Evolutionary conservation across 2,113 vertebrate genomes (phyloP).

Genomic region (Microcebus jonahi): DNA sequence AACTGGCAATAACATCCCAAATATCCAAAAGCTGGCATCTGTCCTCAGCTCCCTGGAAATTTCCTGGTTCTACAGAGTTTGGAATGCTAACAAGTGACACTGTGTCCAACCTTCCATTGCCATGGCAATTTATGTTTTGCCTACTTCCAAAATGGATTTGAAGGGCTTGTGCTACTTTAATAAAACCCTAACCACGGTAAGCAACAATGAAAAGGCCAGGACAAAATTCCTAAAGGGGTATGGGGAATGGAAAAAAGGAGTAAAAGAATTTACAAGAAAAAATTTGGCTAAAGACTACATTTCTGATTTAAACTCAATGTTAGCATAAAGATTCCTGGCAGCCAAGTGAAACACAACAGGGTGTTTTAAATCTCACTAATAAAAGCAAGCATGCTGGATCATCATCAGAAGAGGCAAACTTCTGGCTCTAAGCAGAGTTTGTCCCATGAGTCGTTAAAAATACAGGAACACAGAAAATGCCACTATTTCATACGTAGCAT

Average conservation of each 20-base stretch:
- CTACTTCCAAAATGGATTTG: neutral
- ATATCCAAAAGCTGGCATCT: neutral
- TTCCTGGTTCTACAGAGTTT: neutral
- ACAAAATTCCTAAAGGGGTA: neutral
- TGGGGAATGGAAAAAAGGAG: neutral
- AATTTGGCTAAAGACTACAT: neutral
- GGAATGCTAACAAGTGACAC: neutral
- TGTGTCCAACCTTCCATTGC: neutral
- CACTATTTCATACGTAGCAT: neutral
- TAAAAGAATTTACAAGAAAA: neutral
- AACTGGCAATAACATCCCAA: neutral
- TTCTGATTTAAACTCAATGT: conserved; percentile 37
- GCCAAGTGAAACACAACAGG: neutral
- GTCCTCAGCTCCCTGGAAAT: neutral
- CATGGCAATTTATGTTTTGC: neutral
- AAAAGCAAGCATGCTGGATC: neutral
- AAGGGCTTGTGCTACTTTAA: neutral
- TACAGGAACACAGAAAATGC: neutral
- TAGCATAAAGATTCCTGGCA: neutral
- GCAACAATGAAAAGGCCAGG: neutral
- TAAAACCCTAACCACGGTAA: neutral
- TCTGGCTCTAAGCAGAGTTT: neutral
- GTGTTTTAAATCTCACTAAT: conserved; percentile 7
- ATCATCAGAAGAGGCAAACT: neutral
- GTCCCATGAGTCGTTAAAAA: neutral